phyloP scores from a whole-genome alignment of 1,140 invertebrate species.

The Apis dorsata region DNA sequence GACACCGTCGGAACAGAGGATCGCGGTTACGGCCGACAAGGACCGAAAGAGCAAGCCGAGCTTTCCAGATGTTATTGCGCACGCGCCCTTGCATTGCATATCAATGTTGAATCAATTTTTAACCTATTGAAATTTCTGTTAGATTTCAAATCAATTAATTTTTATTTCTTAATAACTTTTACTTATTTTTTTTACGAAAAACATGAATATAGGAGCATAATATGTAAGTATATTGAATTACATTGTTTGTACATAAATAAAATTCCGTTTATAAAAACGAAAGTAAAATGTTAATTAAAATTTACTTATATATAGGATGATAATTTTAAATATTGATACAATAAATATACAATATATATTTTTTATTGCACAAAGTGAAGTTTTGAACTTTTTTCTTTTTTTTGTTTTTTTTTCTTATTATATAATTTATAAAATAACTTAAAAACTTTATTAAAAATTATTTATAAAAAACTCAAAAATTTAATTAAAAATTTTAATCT shows the following conservation, averaged over 20 bases:
- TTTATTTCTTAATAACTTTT: not conserved
- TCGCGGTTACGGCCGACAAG: slow-evolving; percentile 62
- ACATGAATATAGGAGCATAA: not conserved
- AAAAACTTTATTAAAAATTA: not conserved
- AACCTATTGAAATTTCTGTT: slow-evolving; percentile 26
- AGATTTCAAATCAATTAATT: slow-evolving; percentile 16
- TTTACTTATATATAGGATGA: not conserved
- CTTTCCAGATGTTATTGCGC: slow-evolving; percentile 51
- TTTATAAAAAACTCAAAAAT: no score
- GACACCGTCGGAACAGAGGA: slow-evolving; percentile 60
- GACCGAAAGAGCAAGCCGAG: slow-evolving; percentile 64
- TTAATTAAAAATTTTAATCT: no score
- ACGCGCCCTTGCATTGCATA: slow-evolving; percentile 32
- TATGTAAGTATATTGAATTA: no score
- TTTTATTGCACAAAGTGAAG: not conserved
- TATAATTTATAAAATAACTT: no score
- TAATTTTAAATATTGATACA: not conserved
- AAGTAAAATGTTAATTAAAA: not conserved
- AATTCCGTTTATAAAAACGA: not conserved
- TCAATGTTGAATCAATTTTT: slow-evolving; percentile 36
- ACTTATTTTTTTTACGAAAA: no score
- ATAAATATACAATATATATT: not conserved
- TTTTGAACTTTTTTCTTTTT: not conserved
- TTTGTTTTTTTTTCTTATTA: not conserved
- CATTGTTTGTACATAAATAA: not conserved